phyloP scores from a whole-genome alignment of 2,888 invertebrate genomes.

The Oxytorus armatus region DNA sequence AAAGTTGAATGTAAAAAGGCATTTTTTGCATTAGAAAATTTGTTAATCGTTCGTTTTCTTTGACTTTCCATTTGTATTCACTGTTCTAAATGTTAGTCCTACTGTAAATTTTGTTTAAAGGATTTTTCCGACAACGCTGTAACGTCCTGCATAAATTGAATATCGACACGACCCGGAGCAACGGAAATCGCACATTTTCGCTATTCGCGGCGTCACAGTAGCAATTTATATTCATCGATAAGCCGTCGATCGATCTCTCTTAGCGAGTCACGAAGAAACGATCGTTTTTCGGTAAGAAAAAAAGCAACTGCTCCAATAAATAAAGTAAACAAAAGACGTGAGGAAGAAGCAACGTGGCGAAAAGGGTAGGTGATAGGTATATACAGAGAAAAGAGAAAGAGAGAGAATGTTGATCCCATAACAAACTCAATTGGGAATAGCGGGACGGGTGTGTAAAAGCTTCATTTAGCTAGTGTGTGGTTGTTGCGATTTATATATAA shows the following conservation, averaged over 20 bases:
- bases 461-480: slow-evolving; percentile 77
- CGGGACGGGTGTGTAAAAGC: slow-evolving; percentile 77
- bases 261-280: slow-evolving; percentile 10
- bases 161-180: slow-evolving; percentile 4
- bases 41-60: too few species aligned
- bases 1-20: too few species aligned
- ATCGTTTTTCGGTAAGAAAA: slow-evolving; percentile 13
- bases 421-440: slow-evolving; percentile 77
- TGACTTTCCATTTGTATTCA: too few species aligned
- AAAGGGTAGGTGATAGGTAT: slow-evolving; percentile 16
- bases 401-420: slow-evolving; percentile 75
- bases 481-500: slow-evolving; percentile 33
- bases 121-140: neutral
- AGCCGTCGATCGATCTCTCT: slow-evolving; percentile 42
- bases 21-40: too few species aligned
- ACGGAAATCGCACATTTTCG: slow-evolving; percentile 25
- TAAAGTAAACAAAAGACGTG: slow-evolving; percentile 48
- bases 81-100: neutral
- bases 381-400: neutral
- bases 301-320: neutral
- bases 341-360: slow-evolving; percentile 3
- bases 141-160: neutral
- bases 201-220: neutral
- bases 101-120: neutral
- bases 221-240: slow-evolving; percentile 52